These are phyloP conservation scores for Ophioderma brevispina DNA, from an alignment of 35 echinoderm and acorn worm genomes.

Conservation along the genomic window DNA sequence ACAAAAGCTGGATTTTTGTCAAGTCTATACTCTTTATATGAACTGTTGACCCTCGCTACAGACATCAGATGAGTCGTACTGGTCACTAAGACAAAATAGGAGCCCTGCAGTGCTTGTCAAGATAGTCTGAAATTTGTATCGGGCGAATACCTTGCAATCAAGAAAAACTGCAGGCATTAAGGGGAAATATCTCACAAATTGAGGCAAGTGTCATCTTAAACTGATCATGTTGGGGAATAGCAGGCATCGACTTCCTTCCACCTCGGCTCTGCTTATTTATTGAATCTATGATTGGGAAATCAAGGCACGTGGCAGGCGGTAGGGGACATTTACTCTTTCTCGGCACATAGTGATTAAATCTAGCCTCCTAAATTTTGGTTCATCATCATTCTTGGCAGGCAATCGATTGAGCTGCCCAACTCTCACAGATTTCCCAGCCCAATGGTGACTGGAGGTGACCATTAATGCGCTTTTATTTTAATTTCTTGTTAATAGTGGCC, in stretches of 20 bases:
- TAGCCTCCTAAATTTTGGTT: background rate
- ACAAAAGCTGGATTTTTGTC: no score
- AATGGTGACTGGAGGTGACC: background rate
- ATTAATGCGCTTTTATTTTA: background rate
- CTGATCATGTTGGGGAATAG: background rate
- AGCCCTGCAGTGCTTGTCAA: background rate
- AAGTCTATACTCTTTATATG: background rate
- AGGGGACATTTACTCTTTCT: constrained; percentile 3
- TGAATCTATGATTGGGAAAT: background rate
- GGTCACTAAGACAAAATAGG: background rate
- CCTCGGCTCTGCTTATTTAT: background rate
- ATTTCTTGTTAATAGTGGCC: background rate
- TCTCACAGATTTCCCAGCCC: background rate
- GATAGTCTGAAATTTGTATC: background rate
- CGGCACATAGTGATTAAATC: background rate
- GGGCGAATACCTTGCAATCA: background rate
- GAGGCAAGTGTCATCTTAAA: background rate
- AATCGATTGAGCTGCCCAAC: background rate
- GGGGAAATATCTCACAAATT: background rate
- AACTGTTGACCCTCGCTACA: background rate
- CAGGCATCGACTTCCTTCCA: background rate
- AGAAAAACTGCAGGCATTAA: background rate
- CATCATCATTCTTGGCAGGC: background rate
- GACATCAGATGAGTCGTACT: background rate
- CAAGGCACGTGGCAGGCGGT: background rate